Evolutionary conservation across 2,113 vertebrate genomes (phyloP).

Genomic region (Seriola dumerili): DNA sequence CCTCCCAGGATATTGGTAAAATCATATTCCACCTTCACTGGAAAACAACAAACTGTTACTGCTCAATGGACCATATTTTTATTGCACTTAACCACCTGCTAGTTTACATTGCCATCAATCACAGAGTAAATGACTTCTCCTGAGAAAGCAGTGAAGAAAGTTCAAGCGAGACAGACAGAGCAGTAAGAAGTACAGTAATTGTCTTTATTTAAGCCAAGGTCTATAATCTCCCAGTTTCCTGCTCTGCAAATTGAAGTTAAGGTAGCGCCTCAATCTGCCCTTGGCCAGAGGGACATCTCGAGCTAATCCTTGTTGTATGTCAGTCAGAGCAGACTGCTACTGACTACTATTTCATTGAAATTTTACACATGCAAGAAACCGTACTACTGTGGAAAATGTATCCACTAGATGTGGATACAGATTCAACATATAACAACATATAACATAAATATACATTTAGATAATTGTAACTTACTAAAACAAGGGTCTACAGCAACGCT

Average conservation of each 20-base stretch:
- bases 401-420: neutral
- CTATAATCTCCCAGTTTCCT: constrained; percentile 60
- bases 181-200: constrained; percentile 40
- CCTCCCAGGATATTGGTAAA: neutral
- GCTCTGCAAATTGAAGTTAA: constrained; percentile 17
- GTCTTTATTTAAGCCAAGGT: constrained; percentile 55
- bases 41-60: constrained; percentile 17
- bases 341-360: neutral
- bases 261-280: constrained; percentile 26
- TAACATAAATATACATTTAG: neutral
- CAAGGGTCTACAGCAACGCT: neutral
- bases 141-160: constrained; percentile 13
- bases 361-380: neutral
- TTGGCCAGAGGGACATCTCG: neutral
- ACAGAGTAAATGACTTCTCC: constrained; percentile 10
- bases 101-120: constrained; percentile 15
- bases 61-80: neutral
- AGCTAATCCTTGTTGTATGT: constrained; percentile 43
- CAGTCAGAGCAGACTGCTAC: neutral
- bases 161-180: constrained; percentile 15
- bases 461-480: too few species aligned
- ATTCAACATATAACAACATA: neutral
- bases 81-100: constrained; percentile 43
- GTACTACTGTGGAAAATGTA: neutral
- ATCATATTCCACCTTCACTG: neutral